These are phyloP conservation scores for Melitaea cinxia DNA, from an alignment of 1,140 invertebrate species.

Conservation along the genomic window DNA sequence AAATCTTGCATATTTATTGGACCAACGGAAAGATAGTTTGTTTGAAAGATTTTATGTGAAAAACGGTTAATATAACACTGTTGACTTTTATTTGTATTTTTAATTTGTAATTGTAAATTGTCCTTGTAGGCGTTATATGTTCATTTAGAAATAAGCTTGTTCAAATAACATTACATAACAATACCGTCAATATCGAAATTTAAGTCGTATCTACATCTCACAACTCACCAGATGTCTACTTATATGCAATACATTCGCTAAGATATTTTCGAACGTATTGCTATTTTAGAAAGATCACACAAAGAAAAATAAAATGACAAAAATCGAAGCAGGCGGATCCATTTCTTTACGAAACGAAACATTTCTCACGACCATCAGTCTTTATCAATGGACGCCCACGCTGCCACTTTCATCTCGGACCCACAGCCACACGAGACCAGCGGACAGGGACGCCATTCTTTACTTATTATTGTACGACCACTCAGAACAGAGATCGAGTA, in stretches of 20 bases:
- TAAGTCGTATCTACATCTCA: background rate
- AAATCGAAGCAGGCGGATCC: slow-evolving; percentile 23
- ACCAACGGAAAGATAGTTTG: background rate
- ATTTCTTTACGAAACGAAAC: slow-evolving; percentile 34
- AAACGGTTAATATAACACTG: background rate
- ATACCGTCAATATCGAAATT: background rate
- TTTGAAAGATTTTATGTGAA: no score
- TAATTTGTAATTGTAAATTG: background rate
- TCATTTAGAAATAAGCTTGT: background rate
- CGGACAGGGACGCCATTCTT: slow-evolving; percentile 55
- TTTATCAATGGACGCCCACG: slow-evolving; percentile 62
- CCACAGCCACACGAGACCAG: slow-evolving; percentile 57
- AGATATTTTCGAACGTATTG: background rate
- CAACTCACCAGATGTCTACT: background rate
- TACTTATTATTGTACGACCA: slow-evolving; percentile 48
- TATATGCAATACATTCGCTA: background rate
- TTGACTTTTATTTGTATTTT: background rate
- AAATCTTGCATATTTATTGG: background rate
- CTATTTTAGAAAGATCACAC: background rate
- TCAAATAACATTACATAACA: slow-evolving; percentile 1
- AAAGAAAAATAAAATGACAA: slow-evolving; percentile 23
- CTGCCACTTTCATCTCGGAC: slow-evolving; percentile 68
- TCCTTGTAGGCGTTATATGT: background rate
- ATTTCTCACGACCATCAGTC: slow-evolving; percentile 43
- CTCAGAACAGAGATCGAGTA: slow-evolving; percentile 39